Evolutionary conservation across 2,888 invertebrate genomes (phyloP).

Genomic region (Agrypnus murinus): DNA sequence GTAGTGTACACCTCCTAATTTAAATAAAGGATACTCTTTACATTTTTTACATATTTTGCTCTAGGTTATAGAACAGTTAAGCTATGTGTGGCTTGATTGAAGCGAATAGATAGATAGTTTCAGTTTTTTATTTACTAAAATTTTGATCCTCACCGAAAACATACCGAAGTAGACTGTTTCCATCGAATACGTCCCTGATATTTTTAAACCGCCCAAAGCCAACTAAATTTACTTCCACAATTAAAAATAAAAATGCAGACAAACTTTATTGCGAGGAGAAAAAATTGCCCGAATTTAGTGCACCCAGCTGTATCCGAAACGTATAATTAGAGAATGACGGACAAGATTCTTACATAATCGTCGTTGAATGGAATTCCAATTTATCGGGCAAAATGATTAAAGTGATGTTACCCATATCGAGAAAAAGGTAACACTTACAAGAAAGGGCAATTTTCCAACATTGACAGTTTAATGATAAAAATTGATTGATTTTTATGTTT

Average conservation of each 20-base stretch:
- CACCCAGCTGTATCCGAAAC: slow-evolving; percentile 26
- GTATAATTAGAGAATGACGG: slow-evolving; percentile 29
- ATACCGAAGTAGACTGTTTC: no score
- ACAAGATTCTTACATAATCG: slow-evolving; percentile 34
- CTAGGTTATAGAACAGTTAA: no score
- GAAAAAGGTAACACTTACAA: background rate
- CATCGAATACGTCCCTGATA: no score
- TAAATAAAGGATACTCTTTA: no score
- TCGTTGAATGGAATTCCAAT: slow-evolving; percentile 10
- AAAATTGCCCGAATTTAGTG: background rate
- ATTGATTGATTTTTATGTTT: slow-evolving; percentile 18
- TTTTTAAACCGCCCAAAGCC: background rate
- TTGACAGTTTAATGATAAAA: slow-evolving; percentile 12
- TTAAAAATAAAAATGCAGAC: slow-evolving; percentile 25
- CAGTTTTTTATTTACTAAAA: no score
- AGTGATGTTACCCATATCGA: background rate
- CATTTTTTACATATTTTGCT: no score
- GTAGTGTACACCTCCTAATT: no score
- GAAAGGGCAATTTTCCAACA: background rate
- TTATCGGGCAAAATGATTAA: slow-evolving; percentile 20
- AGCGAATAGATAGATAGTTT: no score
- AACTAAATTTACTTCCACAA: slow-evolving; percentile 16
- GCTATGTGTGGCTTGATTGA: no score
- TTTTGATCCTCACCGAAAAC: no score
- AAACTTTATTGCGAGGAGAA: background rate